These are phyloP conservation scores for Candidula unifasciata DNA, from an alignment of 2,888 invertebrate species.

Conservation along the genomic window DNA sequence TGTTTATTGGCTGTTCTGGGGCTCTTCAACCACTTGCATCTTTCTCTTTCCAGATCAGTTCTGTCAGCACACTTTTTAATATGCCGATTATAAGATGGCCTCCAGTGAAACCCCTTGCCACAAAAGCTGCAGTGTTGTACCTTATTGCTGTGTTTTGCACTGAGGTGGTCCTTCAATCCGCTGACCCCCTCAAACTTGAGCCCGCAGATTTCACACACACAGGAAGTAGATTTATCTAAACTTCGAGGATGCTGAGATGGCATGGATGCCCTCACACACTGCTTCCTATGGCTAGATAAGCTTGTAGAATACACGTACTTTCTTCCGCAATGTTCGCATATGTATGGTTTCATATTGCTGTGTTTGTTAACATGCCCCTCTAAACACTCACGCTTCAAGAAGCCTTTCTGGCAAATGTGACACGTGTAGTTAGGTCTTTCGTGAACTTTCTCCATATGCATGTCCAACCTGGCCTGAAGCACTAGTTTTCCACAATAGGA, in stretches of 20 bases:
- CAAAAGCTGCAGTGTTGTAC: conserved; percentile 41
- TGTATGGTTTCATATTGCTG: conserved; percentile 49
- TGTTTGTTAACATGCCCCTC: conserved; percentile 53
- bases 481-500: conserved; percentile 42
- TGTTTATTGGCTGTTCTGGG: not conserved
- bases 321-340: conserved; percentile 43
- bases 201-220: conserved; percentile 41
- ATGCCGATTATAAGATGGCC: conserved; percentile 53
- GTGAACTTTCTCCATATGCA: conserved; percentile 49
- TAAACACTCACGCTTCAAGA: conserved; percentile 45
- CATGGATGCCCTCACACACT: conserved; percentile 6
- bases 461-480: conserved; percentile 39
- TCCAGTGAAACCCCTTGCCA: conserved; percentile 49
- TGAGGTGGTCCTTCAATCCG: conserved; percentile 49
- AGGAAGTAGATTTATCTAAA: conserved; percentile 2
- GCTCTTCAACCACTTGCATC: not conserved
- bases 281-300: conserved; percentile 42
- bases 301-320: conserved; percentile 50
- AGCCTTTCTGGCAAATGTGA: conserved; percentile 50
- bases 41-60: conserved; percentile 26
- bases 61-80: conserved; percentile 40
- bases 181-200: conserved; percentile 36
- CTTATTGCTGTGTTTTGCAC: conserved; percentile 52
- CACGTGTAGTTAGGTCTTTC: conserved; percentile 43
- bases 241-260: conserved; percentile 1